phyloP scores from a whole-genome alignment of 2,113 vertebrate genomes.

The Zootoca vivipara region DNA sequence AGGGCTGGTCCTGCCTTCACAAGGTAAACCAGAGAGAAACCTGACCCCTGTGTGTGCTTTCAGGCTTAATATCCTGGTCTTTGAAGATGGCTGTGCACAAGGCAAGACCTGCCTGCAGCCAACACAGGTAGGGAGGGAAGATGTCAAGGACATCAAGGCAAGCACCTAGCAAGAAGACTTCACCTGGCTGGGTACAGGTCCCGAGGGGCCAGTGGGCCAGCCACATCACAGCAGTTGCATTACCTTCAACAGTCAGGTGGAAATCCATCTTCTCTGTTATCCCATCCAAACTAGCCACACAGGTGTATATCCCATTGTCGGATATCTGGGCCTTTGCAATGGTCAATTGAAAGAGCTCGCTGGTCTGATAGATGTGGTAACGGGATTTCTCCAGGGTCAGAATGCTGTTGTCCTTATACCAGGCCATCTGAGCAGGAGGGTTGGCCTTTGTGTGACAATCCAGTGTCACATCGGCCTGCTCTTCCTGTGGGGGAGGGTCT shows the following conservation, averaged over 20 bases:
- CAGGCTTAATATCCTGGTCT: background rate
- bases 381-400: slow-evolving; percentile 57
- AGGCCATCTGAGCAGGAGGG: slow-evolving; percentile 70
- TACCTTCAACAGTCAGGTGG: slow-evolving; percentile 75
- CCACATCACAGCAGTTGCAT: background rate
- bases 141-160: background rate
- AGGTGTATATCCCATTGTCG: slow-evolving; percentile 76
- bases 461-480: slow-evolving; percentile 50
- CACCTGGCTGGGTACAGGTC: background rate
- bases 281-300: slow-evolving; percentile 15
- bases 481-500: slow-evolving; percentile 27
- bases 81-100: background rate
- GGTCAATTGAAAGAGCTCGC: slow-evolving; percentile 55
- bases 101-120: background rate
- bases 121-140: background rate
- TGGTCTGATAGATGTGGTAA: slow-evolving; percentile 64
- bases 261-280: slow-evolving; percentile 51
- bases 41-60: background rate
- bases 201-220: background rate
- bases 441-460: slow-evolving; percentile 75
- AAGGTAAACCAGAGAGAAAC: background rate
- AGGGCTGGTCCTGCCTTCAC: background rate
- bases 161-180: background rate
- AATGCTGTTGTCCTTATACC: slow-evolving; percentile 57
- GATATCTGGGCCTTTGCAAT: slow-evolving; percentile 65